Conservation (phyloP, 2,888 invertebrate genomes). For the Nesidiocoris tenuis region DNA sequence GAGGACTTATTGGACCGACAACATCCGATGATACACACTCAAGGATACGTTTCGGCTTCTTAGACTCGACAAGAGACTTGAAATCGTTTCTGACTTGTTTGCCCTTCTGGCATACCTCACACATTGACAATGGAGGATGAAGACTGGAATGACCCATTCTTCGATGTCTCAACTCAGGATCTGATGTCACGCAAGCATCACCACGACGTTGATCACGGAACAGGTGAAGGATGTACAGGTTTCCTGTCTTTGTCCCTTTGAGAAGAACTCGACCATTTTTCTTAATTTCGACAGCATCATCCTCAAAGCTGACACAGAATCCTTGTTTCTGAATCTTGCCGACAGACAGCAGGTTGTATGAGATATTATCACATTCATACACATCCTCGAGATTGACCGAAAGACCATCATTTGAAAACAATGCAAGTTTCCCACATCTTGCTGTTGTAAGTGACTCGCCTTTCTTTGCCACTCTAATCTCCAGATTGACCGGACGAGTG, state of each 20-base stretch:
- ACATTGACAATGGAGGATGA: no score
- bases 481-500: no score
- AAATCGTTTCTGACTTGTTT: no score
- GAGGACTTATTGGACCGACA: not conserved
- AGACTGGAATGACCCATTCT: constrained; percentile 18
- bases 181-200: not conserved
- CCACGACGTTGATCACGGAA: no score
- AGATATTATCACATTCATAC: not conserved
- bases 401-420: no score
- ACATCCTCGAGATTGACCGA: no score
- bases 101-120: no score
- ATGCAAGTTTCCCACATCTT: no score
- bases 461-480: no score
- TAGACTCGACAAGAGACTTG: no score
- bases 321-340: not conserved
- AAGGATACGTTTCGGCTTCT: not conserved
- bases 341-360: not conserved
- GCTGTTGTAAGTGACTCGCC: no score
- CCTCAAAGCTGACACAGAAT: not conserved
- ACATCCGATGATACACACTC: constrained; percentile 6
- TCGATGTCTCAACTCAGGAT: not conserved
- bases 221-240: not conserved
- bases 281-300: not conserved
- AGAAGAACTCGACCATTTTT: not conserved
- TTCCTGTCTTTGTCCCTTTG: constrained; percentile 7